Conservation (phyloP, 2,113 vertebrate genomes). For the Clarias gariepinus region DNA sequence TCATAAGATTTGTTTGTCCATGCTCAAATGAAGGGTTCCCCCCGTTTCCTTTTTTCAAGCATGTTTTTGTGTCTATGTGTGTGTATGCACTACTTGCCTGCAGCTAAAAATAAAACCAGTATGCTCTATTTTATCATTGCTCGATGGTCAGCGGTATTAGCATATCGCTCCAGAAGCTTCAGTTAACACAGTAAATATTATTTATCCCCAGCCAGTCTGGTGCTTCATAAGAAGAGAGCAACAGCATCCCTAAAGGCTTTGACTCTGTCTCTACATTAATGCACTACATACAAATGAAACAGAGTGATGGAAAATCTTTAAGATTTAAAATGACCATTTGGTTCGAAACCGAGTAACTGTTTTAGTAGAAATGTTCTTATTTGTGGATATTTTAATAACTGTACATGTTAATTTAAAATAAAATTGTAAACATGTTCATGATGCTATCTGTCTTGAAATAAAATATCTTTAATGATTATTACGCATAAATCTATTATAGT, state of each 20-base stretch:
- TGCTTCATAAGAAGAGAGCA: background rate
- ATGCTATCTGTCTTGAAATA: background rate
- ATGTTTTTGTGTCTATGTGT: slow-evolving; percentile 44
- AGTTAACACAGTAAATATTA: slow-evolving; percentile 26
- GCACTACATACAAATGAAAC: background rate
- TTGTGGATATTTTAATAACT: background rate
- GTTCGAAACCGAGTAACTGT: background rate
- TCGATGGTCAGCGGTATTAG: slow-evolving; percentile 11
- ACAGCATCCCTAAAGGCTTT: slow-evolving; percentile 18
- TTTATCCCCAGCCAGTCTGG: background rate
- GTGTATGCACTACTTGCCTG: slow-evolving; percentile 16
- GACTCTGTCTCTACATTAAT: background rate
- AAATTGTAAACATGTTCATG: background rate
- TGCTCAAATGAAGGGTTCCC: background rate
- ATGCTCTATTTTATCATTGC: background rate
- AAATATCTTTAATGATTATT: background rate
- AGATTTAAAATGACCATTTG: background rate
- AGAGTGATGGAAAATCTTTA: background rate
- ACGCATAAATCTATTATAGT: background rate
- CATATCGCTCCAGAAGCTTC: slow-evolving; percentile 17
- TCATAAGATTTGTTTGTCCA: slow-evolving; percentile 17
- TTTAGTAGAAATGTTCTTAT: background rate
- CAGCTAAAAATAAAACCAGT: slow-evolving; percentile 22
- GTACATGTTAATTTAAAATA: background rate
- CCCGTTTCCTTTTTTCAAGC: slow-evolving; percentile 30